Conservation (phyloP, 2,797 vertebrate genomes). For the Sebastes itinus region DNA sequence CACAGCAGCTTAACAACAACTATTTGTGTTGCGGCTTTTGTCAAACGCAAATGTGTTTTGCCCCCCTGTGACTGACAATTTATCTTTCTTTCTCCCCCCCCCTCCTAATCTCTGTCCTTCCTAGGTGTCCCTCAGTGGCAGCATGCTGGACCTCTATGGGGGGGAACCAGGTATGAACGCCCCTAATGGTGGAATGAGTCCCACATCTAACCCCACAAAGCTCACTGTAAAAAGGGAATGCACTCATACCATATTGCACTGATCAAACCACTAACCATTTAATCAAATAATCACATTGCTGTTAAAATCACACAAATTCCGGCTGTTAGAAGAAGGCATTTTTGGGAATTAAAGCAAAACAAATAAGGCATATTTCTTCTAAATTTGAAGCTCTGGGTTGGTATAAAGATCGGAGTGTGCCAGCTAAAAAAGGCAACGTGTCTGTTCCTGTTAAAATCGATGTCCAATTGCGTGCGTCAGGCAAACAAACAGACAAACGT, state of each 20-base stretch:
- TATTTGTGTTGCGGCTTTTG: constrained; percentile 39
- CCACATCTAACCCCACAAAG: constrained; percentile 87
- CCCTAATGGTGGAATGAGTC: constrained; percentile 88
- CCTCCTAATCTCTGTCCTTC: constrained; percentile 10
- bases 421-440: constrained; percentile 17
- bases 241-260: constrained; percentile 67
- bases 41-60: constrained; percentile 15
- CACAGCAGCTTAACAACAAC: constrained; percentile 52
- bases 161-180: constrained; percentile 90
- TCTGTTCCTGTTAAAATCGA: constrained; percentile 3
- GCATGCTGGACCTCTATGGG: constrained; percentile 94
- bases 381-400: neutral
- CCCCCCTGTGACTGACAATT: constrained; percentile 19
- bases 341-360: neutral
- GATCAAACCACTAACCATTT: constrained; percentile 37
- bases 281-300: neutral
- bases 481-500: constrained; percentile 36
- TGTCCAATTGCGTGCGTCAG: constrained; percentile 26
- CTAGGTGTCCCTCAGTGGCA: constrained; percentile 85
- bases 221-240: constrained; percentile 92
- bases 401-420: neutral
- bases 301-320: constrained; percentile 3
- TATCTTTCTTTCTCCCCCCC: neutral
- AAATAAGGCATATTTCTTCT: neutral
- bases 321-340: neutral